Base-by-base conservation (phyloP, 2,888 invertebrate species). In the Danaus chrysippus region DNA sequence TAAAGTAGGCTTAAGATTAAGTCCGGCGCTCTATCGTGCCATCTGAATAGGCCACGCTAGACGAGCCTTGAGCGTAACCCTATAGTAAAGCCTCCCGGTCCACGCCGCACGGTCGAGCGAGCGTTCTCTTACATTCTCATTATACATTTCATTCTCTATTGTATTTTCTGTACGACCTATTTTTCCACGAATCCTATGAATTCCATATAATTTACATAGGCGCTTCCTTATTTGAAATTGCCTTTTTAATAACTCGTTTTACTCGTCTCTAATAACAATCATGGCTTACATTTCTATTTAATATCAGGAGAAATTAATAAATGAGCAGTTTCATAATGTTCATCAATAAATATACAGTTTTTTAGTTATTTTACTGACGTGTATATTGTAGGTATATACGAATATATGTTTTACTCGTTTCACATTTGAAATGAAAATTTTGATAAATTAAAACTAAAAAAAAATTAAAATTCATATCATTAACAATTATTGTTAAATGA, bases 101-200 rank as follows among this genome's bases (percentile, higher is more conserved):
- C 41, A 46, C 53, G 56, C 59, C 44, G 46, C 46, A 54, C 63
- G 62, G 68, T 68, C 72, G 68, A 53, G 61, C 65, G 62, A 66
- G 61, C 67, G 56, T 63, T 61, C 62, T 60, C 65, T 65, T 64
- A 66, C 59, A 68, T 69, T 66, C 54, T 59, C 70, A 68, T 71
- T 70, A 73, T 73, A 71, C 71, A 72, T 76, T 73, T 74, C 77
- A 76, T 75, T 76, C 74, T 71, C 75, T 77, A 79, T 86, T 87
- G 86, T 86, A 52, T 60, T 66, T 58, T 54, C 83, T 81, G 72
- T 74, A 75, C 84, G 87, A 87, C 87, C 87, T 79, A 87, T 80
- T 83, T 87, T 77, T 81, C 73, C 67, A 63, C 59, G 63, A 70
- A 64, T 55, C 63, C 64, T 60, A 66, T 62, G 61, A 53, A 53